Base-by-base conservation (phyloP, 2,888 invertebrate species). In the Cremastobaeus sp. region DNA sequence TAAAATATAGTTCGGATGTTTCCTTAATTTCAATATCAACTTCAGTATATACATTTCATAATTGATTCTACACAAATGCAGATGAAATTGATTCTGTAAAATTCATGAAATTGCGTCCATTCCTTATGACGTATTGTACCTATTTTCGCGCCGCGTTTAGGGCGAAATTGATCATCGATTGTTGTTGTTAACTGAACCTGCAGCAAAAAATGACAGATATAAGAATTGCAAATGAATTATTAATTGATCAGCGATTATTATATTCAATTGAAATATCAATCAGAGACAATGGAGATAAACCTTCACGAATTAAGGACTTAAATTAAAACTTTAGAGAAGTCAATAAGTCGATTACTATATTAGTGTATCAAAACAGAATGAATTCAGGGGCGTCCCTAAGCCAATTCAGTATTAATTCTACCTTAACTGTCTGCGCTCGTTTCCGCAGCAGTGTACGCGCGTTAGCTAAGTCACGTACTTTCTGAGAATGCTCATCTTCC, bases 371-470 rank as follows among this genome's bases (percentile, higher is more conserved):
- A 81, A 73, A 76, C 76, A 73, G 76, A 77, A 68, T 73, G 57
- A 76, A 73, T 78, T 74, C 83, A 85, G 83, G 83, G 83, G 81
- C 85, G 83, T 81, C 80, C 81, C 84, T 77, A 84, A 85, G 82
- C 81, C 79, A 81, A 78, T 68, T 74, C 55, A 76, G 28, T 76
- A 74, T 41, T 73, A 57, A 52, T 74, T 76, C 76, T 55, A 59
- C 59, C 69, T 59, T 76, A 60, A 81, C 76, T 76, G 66, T 71
- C 79, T 80, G 77, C 76, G 75, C 48, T 66, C 35, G 62, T 45
- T 65, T 74, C 64, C 64, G 64, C 64, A 65, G 69, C 65, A 68
- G 72, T 72, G 68, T 72, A 18, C 6, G 28, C 18, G 68, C 54
- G 70, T 57, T 17, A n/a, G n/a, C n/a, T n/a, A n/a, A n/a, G n/a